Base-by-base conservation (phyloP, 2,113 vertebrate species). In the Ptilorrhoa leucosticta region DNA sequence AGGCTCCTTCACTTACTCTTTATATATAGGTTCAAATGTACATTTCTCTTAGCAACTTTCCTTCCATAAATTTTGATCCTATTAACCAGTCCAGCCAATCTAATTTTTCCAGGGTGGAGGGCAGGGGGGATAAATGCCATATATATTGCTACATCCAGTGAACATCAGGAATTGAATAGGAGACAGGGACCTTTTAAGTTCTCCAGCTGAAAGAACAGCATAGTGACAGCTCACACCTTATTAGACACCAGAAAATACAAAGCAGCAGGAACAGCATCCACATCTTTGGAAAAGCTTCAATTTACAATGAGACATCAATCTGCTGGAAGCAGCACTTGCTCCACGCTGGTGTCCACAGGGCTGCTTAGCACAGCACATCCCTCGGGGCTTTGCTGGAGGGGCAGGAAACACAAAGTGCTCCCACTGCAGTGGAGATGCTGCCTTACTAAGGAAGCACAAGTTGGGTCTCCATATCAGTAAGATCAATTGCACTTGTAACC, bases 211-310 rank as follows among this genome's bases (percentile, higher is more conserved):
- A 79, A 50, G 45, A 72, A 48, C 61, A 93, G 30, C 12, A 19
- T 39, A 83, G 53, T 0, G 1, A 56, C 66, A 83, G 35, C 83
- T 95, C 58, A 31, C 64, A 92, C 82, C 90, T 93, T 95, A 45
- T 80, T 77, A 95, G 70, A 94, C 48, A 93, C 42, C 68, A 86
- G 50, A 86, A 58, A 81, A 80, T 6, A 69, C n/a, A 90, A 77
- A 79, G 73, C n/a, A 73, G 63, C 79, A 95, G 71, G 70, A 92
- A 73, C 23, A 84, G 81, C 15, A 24, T 35, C 30, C 6, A 5
- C 16, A 35, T 70, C 85, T 90, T 83, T 89, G 76, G 86, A 63
- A 83, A 89, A 93, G 45, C 75, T 77, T 83, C 86, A 89, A 11
- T 63, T 73, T 83, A 27, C 1, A 2, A 58, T 10, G 71, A 88